A percentile compares a stretch with the other conserved stretches of the same genome.
Conservation (phyloP, 2,888 invertebrate genomes). For the Leucania comma region DNA sequence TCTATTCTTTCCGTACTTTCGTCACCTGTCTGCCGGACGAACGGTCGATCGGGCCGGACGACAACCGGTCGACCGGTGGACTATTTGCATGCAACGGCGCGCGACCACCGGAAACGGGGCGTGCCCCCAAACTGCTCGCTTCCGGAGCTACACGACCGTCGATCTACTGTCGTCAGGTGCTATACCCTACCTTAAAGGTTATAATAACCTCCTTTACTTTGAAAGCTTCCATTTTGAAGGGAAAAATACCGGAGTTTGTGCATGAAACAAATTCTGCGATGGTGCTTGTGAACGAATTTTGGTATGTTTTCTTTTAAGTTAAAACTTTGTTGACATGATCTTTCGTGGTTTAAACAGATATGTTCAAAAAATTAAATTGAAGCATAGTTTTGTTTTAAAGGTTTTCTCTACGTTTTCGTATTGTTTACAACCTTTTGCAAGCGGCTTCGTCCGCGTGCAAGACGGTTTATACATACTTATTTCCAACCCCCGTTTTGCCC, state of each 20-base stretch:
- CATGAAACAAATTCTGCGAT: background rate
- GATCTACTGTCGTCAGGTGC: constrained; percentile 65
- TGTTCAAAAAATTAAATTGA: background rate
- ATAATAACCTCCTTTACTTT: constrained; percentile 54
- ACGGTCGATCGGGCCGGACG: constrained; percentile 52
- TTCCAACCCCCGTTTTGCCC: too few relatives aligned
- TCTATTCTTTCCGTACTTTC: constrained; percentile 65
- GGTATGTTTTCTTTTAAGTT: background rate
- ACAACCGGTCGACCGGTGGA: constrained; percentile 61
- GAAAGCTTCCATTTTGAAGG: constrained; percentile 42
- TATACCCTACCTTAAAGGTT: constrained; percentile 55
- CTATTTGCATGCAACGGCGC: constrained; percentile 87
- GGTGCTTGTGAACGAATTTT: background rate
- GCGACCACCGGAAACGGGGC: constrained; percentile 87
- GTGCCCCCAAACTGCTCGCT: constrained; percentile 87
- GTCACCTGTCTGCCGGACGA: constrained; percentile 73
- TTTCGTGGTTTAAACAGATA: background rate
- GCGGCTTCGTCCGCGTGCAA: too few relatives aligned
- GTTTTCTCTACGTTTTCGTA: too few relatives aligned
- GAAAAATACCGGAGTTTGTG: constrained; percentile 16
- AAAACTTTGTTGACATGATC: background rate
- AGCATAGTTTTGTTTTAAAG: background rate
- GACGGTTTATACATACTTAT: too few relatives aligned
- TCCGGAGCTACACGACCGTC: constrained; percentile 75
- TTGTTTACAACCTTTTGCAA: too few relatives aligned